These are phyloP conservation scores for Dermochelys coriacea DNA, from an alignment of 2,797 vertebrate species.

Conservation along the genomic window DNA sequence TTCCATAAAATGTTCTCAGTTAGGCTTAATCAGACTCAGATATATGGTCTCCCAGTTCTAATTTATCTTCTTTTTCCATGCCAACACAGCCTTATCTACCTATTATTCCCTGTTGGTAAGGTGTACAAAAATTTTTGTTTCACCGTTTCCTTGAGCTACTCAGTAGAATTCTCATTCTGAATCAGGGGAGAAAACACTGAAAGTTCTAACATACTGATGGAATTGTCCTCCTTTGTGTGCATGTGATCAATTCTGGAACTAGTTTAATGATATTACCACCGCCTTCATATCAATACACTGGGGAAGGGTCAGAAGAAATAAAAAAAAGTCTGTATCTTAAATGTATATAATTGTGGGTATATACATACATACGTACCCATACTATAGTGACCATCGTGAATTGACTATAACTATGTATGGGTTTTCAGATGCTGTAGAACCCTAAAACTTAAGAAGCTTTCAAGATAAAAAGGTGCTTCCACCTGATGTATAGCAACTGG, in stretches of 20 bases:
- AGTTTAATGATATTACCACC: neutral
- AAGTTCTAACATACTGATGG: neutral
- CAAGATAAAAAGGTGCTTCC: neutral
- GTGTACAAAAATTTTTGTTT: constrained; percentile 9
- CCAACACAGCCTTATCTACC: neutral
- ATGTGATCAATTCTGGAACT: neutral
- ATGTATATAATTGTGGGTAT: neutral
- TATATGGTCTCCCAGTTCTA: neutral
- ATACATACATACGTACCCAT: no score
- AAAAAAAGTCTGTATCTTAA: neutral
- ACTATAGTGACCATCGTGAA: no score
- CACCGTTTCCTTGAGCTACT: neutral
- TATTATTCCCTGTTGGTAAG: constrained; percentile 12
- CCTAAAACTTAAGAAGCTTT: neutral
- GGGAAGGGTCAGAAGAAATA: neutral
- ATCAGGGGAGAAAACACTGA: neutral
- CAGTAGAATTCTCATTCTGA: neutral
- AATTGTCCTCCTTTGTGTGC: neutral
- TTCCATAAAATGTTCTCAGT: constrained; percentile 9
- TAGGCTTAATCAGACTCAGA: constrained; percentile 4
- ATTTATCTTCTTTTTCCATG: constrained; percentile 36
- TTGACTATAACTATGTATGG: neutral
- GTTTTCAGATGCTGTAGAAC: neutral
- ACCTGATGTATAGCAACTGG: neutral
- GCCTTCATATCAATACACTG: neutral